Base-by-base conservation (phyloP, 1,140 invertebrate species). In the Antheraea mylitta region DNA sequence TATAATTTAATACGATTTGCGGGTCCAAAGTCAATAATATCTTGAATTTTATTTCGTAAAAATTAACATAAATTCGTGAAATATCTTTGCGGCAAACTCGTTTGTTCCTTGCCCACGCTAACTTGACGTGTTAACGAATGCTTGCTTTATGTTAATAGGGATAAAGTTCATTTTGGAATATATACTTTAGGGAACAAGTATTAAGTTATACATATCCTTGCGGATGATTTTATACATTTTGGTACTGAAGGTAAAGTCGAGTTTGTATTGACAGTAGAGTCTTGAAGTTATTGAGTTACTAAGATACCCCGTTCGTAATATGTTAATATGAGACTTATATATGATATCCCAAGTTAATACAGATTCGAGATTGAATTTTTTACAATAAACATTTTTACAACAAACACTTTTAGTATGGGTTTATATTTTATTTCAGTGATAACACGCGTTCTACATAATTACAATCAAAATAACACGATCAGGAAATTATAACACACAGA, bases 11-110 rank as follows among this genome's bases (percentile, higher is more conserved):
- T 16, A n/a, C 11, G 45, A 13, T 53, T 53, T 53, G 45, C 45
- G 45, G 6, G 5, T 16, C 45, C 45, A 16, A 53, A 53, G 11
- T 53, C 45, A 13, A 53, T 53, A 53, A 53, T 16, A n/a, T n/a
- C 11, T 13, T n/a, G 11, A 53, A 53, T 1, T 53, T 53, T 53
- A 53, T 53, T 53, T 53, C 16, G 16, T 53, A 10, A 13, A 53
- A 16, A 53, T 53, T 53, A 53, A 53, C 45, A 53, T 53, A 53
- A 53, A 53, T 53, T 53, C 45, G 45, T 53, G 45, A 53, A 53
- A 53, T 53, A 53, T 16, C 11, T 53, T 53, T 16, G 45, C 9
- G 16, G 13, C 16, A 6, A 13, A 16, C 45, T 53, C 45, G 45
- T 53, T 53, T 53, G 45, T 53, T 53, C 45, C 9, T 53, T 13